A percentile compares a stretch with the other conserved stretches of the same genome.
These are phyloP conservation scores for Netelia virgata DNA, from an alignment of 2,888 invertebrate genomes.

Conservation along the genomic window DNA sequence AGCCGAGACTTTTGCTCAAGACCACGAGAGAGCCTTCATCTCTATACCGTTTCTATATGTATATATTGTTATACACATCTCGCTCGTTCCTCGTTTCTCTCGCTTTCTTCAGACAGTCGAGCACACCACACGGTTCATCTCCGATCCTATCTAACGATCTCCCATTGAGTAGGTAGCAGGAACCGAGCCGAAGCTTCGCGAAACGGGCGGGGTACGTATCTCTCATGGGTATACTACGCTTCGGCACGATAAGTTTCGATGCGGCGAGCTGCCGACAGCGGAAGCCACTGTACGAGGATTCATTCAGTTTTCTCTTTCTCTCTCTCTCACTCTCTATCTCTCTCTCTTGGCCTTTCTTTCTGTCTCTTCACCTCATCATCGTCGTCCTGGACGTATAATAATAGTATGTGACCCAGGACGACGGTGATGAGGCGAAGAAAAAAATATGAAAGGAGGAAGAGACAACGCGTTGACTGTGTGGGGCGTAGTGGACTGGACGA, in stretches of 20 bases:
- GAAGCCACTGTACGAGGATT: slow-evolving; percentile 42
- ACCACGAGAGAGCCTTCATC: slow-evolving; percentile 66
- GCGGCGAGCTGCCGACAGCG: slow-evolving; percentile 6
- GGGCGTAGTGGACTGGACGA: slow-evolving; percentile 7
- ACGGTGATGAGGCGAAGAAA: slow-evolving; percentile 11
- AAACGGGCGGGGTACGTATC: slow-evolving; percentile 25
- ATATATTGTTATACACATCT: background rate
- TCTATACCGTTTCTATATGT: background rate
- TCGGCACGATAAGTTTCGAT: background rate
- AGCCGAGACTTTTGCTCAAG: slow-evolving; percentile 69
- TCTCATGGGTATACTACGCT: slow-evolving; percentile 38
- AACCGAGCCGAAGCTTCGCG: slow-evolving; percentile 34
- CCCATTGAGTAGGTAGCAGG: slow-evolving; percentile 79
- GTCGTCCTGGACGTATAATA: slow-evolving; percentile 44
- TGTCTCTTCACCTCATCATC: slow-evolving; percentile 17
- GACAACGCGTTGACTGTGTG: slow-evolving; percentile 28
- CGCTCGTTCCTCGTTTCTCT: slow-evolving; percentile 24
- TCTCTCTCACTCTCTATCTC: slow-evolving; percentile 23
- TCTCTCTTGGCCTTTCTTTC: background rate
- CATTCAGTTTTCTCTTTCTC: slow-evolving; percentile 23
- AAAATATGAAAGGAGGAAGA: slow-evolving; percentile 1
- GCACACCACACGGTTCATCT: slow-evolving; percentile 45
- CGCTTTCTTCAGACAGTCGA: slow-evolving; percentile 41
- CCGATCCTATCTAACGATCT: slow-evolving; percentile 82
- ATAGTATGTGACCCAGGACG: slow-evolving; percentile 28